Conservation (phyloP, 2,888 invertebrate genomes). For the Steinernema scapterisci region DNA sequence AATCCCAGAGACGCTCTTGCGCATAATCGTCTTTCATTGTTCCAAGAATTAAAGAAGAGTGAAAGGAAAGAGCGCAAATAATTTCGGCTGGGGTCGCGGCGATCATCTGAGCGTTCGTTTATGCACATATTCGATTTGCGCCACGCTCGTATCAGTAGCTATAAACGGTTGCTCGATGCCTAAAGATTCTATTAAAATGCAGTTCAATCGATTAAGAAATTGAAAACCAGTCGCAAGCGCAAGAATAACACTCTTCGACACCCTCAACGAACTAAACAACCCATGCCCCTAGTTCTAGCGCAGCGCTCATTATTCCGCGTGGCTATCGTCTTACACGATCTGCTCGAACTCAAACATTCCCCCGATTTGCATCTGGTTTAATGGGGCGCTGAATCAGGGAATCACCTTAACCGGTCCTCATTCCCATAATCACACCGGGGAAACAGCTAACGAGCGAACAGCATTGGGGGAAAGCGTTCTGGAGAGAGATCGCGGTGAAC, state of each 20-base stretch:
- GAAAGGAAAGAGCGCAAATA: no score
- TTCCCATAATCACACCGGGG: constrained; percentile 3
- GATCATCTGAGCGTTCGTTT: no score
- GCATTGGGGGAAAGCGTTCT: neutral
- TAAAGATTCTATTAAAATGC: no score
- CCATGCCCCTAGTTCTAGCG: neutral
- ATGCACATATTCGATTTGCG: no score
- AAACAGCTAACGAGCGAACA: neutral
- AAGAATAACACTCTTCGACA: neutral
- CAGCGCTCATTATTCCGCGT: constrained; percentile 9
- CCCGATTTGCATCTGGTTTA: constrained; percentile 20
- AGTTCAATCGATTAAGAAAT: neutral
- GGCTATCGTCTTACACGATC: constrained; percentile 25
- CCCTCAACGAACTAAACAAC: neutral
- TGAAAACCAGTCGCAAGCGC: neutral
- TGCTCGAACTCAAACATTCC: constrained; percentile 23
- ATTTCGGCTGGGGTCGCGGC: no score
- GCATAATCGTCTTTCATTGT: no score
- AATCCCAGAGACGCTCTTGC: no score
- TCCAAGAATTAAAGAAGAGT: no score
- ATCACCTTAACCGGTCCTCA: constrained; percentile 17
- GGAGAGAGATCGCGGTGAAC: neutral
- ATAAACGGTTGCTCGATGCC: no score
- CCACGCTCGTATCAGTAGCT: no score
- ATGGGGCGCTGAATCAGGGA: neutral